Percentiles rank a stretch among this genome's conserved stretches.
phyloP scores from a whole-genome alignment of 2,797 vertebrate genomes.

The Falco biarmicus region DNA sequence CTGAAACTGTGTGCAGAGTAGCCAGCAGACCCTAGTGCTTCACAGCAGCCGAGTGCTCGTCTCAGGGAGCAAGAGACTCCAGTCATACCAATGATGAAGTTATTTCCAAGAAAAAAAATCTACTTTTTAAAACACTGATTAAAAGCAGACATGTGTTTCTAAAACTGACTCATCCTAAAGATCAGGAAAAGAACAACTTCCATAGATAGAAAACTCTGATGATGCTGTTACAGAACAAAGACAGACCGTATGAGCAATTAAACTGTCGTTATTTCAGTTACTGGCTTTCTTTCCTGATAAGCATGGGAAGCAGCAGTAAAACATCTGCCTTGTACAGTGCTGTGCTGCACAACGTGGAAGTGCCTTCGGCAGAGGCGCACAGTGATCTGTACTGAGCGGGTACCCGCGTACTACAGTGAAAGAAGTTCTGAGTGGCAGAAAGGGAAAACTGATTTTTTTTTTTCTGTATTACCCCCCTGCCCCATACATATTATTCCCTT shows the following conservation, averaged over 20 bases:
- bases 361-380: background rate
- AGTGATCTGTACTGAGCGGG: background rate
- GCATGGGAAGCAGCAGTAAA: background rate
- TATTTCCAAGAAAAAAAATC: background rate
- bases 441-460: background rate
- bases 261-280: background rate
- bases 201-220: background rate
- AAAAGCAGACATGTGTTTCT: background rate
- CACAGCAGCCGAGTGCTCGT: background rate
- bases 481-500: background rate
- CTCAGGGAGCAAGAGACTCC: background rate
- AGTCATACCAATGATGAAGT: background rate
- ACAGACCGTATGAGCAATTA: background rate
- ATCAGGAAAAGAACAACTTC: background rate
- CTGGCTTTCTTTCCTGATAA: background rate
- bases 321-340: background rate
- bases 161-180: background rate
- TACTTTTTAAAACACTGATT: background rate
- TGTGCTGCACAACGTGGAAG: background rate
- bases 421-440: background rate
- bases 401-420: background rate
- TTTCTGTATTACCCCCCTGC: background rate
- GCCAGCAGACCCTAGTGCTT: background rate
- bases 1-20: background rate
- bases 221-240: slow-evolving; percentile 5